Conservation (phyloP, 1,140 invertebrate genomes). For the Chrysopa pallens region DNA sequence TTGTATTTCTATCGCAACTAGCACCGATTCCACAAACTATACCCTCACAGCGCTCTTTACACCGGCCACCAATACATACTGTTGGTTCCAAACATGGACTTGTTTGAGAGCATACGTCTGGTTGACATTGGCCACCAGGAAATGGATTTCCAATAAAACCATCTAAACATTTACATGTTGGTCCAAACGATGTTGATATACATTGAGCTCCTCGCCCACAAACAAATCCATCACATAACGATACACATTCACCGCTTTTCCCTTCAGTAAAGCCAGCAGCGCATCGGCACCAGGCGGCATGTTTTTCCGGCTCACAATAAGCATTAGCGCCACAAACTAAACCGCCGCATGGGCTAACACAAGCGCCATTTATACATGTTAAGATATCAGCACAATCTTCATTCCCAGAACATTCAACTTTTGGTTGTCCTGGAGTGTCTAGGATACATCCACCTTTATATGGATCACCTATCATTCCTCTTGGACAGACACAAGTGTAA, state of each 20-base stretch:
- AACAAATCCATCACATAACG: slow-evolving; percentile 58
- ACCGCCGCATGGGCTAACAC: slow-evolving; percentile 61
- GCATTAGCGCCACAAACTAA: slow-evolving; percentile 68
- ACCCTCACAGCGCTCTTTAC: slow-evolving; percentile 68
- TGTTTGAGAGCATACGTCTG: slow-evolving; percentile 58
- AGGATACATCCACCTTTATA: slow-evolving; percentile 62
- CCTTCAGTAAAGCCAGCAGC: slow-evolving; percentile 61
- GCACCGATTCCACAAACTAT: slow-evolving; percentile 68
- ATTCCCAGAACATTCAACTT: slow-evolving; percentile 46
- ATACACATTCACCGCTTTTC: slow-evolving; percentile 58
- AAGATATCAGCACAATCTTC: slow-evolving; percentile 63
- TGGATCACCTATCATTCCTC: slow-evolving; percentile 63
- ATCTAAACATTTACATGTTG: slow-evolving; percentile 72
- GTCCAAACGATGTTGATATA: slow-evolving; percentile 65
- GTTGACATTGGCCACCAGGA: slow-evolving; percentile 63
- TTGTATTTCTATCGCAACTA: slow-evolving; percentile 56
- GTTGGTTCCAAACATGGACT: slow-evolving; percentile 59
- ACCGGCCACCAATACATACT: slow-evolving; percentile 65
- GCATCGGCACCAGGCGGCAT: slow-evolving; percentile 76
- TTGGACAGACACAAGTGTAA: slow-evolving; percentile 67
- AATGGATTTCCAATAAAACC: slow-evolving; percentile 79
- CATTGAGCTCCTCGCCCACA: slow-evolving; percentile 73
- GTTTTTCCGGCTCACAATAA: slow-evolving; percentile 71
- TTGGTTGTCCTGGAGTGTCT: slow-evolving; percentile 19
- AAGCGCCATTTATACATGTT: slow-evolving; percentile 55